Conservation (phyloP, 2,113 vertebrate genomes). For the Rhodinocichla rosea region DNA sequence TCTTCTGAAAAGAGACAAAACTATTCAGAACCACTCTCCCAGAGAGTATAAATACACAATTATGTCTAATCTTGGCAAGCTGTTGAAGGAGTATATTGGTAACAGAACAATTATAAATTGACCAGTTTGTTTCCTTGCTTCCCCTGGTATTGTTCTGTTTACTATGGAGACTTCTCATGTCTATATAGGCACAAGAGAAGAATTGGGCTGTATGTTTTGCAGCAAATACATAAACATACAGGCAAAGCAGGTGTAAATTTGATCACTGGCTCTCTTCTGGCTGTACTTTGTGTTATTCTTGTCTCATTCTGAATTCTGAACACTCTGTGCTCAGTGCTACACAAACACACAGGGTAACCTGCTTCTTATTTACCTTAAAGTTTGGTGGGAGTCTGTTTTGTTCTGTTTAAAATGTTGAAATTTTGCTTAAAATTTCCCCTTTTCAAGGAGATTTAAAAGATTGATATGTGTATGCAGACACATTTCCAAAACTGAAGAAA, state of each 20-base stretch:
- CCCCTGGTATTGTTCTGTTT: neutral
- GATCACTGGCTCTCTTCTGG: neutral
- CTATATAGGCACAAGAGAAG: neutral
- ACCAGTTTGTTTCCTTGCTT: neutral
- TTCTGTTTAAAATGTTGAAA: too few relatives aligned
- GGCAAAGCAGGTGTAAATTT: neutral
- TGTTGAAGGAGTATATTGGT: neutral
- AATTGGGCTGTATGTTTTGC: neutral
- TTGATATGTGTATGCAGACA: rapidly evolving
- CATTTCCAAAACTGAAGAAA: neutral
- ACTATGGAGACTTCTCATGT: neutral
- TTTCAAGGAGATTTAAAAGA: neutral
- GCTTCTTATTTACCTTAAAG: neutral
- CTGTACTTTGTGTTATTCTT: neutral
- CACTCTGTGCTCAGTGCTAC: neutral
- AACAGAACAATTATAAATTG: neutral
- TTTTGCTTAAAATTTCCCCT: neutral
- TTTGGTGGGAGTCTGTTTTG: neutral
- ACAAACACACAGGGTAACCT: neutral
- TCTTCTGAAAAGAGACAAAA: neutral
- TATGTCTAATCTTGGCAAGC: neutral
- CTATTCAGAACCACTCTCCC: neutral
- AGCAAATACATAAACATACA: neutral
- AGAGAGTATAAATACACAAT: neutral
- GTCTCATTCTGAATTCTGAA: neutral